Evolutionary conservation across 2,888 invertebrate genomes (phyloP), one percentile per base, ranked within the genome.

Genomic region (Sphecodes monilicornis): DNA sequence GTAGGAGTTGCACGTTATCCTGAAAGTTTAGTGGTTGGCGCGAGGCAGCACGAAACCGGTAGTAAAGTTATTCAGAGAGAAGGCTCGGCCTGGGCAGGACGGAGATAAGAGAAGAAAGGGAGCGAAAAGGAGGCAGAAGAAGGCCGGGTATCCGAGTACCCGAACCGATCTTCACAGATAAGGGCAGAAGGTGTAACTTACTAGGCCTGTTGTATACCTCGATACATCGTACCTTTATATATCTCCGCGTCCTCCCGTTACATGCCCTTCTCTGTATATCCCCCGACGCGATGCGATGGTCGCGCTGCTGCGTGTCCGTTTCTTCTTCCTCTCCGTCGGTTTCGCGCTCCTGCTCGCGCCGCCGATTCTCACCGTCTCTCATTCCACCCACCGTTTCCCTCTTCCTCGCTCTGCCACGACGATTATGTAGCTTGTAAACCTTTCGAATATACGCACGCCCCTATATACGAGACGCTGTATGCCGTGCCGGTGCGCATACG

Each of bases 131-230:
- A 78, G 85, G 82, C 75, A 85, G 66, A 86, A 82, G 89, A 69
- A 82, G 83, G 87, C 89, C 86, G 90, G 89, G 93, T 92, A 93
- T 93, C 93, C 92, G 90, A 92, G 93, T 92, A 92, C 90, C 89
- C 90, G 91, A 92, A 88, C 87, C 93, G 94, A 94, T 94, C 93
- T 92, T 91, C 88, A 90, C 90, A 91, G 94, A 94, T 94, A 94
- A 94, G 94, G 90, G 89, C 91, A 89, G 90, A 91, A 94, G 94
- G 94, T 94, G 94, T 94, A 94, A 94, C 94, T 94, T 94, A 94
- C 94, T 93, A 92, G 93, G 91, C 91, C 93, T 91, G 90, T 86
- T 87, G 86, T 88, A 86, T 91, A 90, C 88, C 88, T 86, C 88
- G 89, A 91, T 91, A 89, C 89, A 90, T 91, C 88, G 82, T 90